These are phyloP conservation scores for Ascidia mentula DNA, from an alignment of 23 tunicate genomes.

Conservation along the genomic window DNA sequence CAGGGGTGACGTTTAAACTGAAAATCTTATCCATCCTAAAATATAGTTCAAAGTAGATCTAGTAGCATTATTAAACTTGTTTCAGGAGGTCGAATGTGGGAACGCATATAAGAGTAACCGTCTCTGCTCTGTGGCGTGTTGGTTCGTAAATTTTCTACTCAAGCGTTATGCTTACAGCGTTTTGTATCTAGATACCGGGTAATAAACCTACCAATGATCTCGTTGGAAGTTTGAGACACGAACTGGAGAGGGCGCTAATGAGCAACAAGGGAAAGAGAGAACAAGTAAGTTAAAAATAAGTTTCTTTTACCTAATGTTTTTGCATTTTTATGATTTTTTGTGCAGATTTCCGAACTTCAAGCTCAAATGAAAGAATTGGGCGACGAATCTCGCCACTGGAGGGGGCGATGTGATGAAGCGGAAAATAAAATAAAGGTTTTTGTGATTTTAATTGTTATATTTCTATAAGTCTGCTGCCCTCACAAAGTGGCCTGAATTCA, in stretches of 20 bases:
- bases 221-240: constrained; percentile 67
- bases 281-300: too few species aligned
- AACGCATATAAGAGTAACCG: too few species aligned
- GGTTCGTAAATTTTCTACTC: too few species aligned
- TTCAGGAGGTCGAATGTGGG: too few species aligned
- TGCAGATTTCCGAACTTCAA: constrained; percentile 52
- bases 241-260: constrained; percentile 74
- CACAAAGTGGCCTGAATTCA: neutral
- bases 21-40: too few species aligned
- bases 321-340: too few species aligned
- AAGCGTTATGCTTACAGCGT: too few species aligned
- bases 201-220: constrained; percentile 18
- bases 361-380: constrained; percentile 41
- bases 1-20: too few species aligned
- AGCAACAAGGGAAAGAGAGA: constrained; percentile 78
- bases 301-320: neutral
- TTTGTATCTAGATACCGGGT: neutral
- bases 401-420: constrained; percentile 64
- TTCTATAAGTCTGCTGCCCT: neutral
- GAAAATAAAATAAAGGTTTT: constrained; percentile 2
- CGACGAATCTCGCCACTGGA: constrained; percentile 82
- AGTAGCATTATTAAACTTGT: too few species aligned
- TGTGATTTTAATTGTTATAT: too few species aligned
- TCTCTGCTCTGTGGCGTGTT: too few species aligned
- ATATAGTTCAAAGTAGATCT: too few species aligned